Conservation (phyloP, 2,797 vertebrate genomes). For the Rachycentron canadum region DNA sequence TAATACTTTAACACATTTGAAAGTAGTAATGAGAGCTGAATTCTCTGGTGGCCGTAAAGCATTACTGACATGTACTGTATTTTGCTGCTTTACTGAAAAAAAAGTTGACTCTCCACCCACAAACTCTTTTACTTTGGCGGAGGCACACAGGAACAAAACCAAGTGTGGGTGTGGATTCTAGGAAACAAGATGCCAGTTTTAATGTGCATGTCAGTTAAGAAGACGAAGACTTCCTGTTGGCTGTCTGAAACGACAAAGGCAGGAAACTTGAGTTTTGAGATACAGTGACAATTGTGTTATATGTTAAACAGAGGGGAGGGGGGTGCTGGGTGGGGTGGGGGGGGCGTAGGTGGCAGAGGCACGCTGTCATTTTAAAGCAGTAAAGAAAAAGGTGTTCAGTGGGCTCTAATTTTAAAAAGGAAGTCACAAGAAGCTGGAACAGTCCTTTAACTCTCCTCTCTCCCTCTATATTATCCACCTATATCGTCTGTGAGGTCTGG, state of each 20-base stretch:
- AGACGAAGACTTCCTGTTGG: conserved; percentile 69
- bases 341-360: conserved; percentile 10
- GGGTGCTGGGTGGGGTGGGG: not conserved
- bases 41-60: not conserved
- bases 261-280: conserved; percentile 60
- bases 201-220: conserved; percentile 50
- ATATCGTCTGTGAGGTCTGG: conserved; percentile 67
- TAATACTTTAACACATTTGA: conserved; percentile 1
- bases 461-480: conserved; percentile 46
- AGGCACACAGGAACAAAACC: conserved; percentile 42
- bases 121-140: conserved; percentile 25
- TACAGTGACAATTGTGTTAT: conserved; percentile 29
- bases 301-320: not conserved
- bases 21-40: not conserved
- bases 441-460: conserved; percentile 9
- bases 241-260: conserved; percentile 66
- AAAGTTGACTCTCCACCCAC: conserved; percentile 20
- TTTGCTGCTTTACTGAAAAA: not conserved
- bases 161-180: conserved; percentile 64
- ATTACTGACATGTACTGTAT: not conserved
- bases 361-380: conserved; percentile 15
- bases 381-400: not conserved
- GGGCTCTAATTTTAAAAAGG: not conserved
- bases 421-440: not conserved
- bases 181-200: conserved; percentile 69